Conservation (phyloP, 2,113 vertebrate species). For the Rhegmatorhina hoffmannsi region DNA sequence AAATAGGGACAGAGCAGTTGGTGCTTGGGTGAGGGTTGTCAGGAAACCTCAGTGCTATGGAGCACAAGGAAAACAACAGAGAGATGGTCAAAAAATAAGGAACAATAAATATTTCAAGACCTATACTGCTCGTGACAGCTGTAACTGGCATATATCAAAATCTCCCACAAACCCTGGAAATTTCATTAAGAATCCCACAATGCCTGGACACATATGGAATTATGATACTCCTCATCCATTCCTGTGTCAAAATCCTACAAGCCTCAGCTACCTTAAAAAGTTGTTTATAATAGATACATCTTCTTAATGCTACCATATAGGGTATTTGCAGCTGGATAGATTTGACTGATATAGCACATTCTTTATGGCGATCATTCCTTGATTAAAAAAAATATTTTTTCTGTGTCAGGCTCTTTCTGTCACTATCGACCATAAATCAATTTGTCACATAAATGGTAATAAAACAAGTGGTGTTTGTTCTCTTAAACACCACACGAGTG, state of each 20-base stretch:
- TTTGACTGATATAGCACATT: conserved; percentile 62
- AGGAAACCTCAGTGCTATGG: background rate
- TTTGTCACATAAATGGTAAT: conserved; percentile 50
- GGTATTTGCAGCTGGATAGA: conserved; percentile 36
- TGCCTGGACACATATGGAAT: conserved; percentile 55
- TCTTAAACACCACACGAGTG: background rate
- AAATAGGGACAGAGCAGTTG: background rate
- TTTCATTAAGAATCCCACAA: conserved; percentile 65
- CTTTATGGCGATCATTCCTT: conserved; percentile 61
- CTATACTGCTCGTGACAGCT: background rate
- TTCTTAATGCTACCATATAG: conserved; percentile 59
- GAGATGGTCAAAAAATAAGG: background rate
- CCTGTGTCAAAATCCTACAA: conserved; percentile 58
- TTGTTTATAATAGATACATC: conserved; percentile 64
- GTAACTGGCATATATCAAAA: conserved; percentile 18
- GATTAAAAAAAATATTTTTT: conserved; percentile 67
- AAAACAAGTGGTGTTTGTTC: conserved; percentile 37
- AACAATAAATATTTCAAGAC: conserved; percentile 36
- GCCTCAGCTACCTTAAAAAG: conserved; percentile 56
- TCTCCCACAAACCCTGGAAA: conserved; percentile 42
- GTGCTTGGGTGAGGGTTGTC: accelerated
- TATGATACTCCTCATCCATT: conserved; percentile 57
- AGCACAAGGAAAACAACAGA: background rate
- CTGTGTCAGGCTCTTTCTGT: conserved; percentile 51
- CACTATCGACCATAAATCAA: conserved; percentile 38